A percentile compares a stretch with the other conserved stretches of the same genome.
Evolutionary conservation across 2,797 vertebrate genomes (phyloP).

Genomic region (Rhinophrynus dorsalis): DNA sequence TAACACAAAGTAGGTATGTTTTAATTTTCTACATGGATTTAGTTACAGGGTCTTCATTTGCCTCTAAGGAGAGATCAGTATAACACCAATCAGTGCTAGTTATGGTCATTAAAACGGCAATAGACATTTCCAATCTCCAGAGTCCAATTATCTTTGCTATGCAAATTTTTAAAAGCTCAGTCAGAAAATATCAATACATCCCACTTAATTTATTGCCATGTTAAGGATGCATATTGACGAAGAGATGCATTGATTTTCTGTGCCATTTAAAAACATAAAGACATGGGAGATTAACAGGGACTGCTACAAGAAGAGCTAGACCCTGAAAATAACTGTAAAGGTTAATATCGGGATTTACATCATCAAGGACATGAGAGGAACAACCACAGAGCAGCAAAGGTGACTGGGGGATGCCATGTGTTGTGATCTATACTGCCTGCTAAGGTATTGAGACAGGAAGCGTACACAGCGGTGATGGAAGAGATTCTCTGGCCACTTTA

Average conservation of each 20-base stretch:
- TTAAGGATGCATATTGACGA: slow-evolving; percentile 88
- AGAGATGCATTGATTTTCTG: slow-evolving; percentile 84
- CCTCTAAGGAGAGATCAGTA: slow-evolving; percentile 15
- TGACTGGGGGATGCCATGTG: slow-evolving; percentile 15
- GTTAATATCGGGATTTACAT: slow-evolving; percentile 35
- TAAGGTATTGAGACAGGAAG: slow-evolving; percentile 9
- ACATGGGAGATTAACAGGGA: slow-evolving; percentile 68
- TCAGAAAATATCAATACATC: slow-evolving; percentile 84
- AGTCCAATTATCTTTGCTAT: slow-evolving; percentile 87
- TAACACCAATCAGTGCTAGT: slow-evolving; percentile 21
- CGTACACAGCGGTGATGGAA: neutral
- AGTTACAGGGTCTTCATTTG: slow-evolving; percentile 16
- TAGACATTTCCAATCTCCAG: slow-evolving; percentile 70
- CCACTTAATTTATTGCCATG: slow-evolving; percentile 98
- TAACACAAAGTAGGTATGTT: neutral
- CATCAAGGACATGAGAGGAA: slow-evolving; percentile 17
- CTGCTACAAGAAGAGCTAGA: slow-evolving; percentile 57
- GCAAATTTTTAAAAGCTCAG: slow-evolving; percentile 88
- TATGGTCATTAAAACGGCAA: slow-evolving; percentile 52
- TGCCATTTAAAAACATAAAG: slow-evolving; percentile 74
- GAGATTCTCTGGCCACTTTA: no score
- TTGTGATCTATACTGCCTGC: slow-evolving; percentile 12
- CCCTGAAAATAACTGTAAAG: slow-evolving; percentile 16
- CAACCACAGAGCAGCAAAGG: slow-evolving; percentile 31
- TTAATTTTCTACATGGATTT: neutral